Conservation (phyloP, 1,140 invertebrate species). For the Araneus ventricosus region DNA sequence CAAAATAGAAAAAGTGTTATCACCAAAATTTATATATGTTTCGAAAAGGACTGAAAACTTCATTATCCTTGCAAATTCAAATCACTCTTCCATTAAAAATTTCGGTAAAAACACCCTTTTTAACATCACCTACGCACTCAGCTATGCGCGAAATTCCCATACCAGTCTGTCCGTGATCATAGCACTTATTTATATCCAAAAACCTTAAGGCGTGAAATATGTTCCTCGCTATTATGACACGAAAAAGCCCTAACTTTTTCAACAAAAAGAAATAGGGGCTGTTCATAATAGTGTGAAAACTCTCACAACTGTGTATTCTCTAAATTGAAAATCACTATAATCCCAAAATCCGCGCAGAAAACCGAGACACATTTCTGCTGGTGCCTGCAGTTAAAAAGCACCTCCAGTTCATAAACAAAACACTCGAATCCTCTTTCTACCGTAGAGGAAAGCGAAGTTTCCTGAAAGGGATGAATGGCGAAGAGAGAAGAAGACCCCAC, state of each 20-base stretch:
- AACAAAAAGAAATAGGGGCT: background rate
- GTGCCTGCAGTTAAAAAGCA: background rate
- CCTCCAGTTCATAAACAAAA: conserved; percentile 35
- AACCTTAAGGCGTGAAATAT: background rate
- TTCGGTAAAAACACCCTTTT: background rate
- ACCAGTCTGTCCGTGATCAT: background rate
- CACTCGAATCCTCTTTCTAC: conserved; percentile 12
- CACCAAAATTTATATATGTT: background rate
- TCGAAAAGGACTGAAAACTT: background rate
- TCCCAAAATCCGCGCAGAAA: background rate
- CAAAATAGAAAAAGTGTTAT: background rate
- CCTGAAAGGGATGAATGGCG: background rate
- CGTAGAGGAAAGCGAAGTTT: background rate
- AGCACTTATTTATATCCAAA: background rate
- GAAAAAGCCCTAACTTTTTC: no score
- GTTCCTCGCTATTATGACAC: background rate
- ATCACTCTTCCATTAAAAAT: background rate
- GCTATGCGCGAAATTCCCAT: background rate
- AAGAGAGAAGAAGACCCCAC: background rate
- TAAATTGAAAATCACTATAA: conserved; percentile 32
- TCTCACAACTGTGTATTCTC: background rate
- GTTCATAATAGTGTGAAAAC: background rate
- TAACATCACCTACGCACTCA: background rate
- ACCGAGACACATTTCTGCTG: background rate
- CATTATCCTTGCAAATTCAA: background rate